These are phyloP conservation scores for Lophius piscatorius DNA, from an alignment of 2,113 vertebrate genomes.

Conservation along the genomic window DNA sequence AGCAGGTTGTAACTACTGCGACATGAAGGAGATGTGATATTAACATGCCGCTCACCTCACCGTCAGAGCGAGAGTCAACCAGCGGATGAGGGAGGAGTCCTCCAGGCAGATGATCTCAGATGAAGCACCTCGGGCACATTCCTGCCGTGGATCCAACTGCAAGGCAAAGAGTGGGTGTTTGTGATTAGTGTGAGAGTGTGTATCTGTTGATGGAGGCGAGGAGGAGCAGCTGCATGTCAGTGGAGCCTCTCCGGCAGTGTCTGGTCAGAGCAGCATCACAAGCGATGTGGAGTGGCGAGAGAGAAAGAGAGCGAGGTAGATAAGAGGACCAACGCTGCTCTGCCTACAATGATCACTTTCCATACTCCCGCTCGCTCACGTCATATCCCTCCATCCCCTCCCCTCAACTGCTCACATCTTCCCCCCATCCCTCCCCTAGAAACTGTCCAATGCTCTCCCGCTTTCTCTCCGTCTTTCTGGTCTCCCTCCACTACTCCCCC, in stretches of 20 bases:
- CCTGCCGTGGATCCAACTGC: conserved; percentile 15
- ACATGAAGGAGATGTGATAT: conserved; percentile 30
- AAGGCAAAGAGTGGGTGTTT: conserved; percentile 24
- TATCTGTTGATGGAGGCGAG: conserved; percentile 1
- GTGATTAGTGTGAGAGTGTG: conserved; percentile 30
- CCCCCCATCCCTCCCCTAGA: conserved; percentile 47
- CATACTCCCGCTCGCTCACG: conserved; percentile 69
- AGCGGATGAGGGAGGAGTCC: conserved; percentile 31
- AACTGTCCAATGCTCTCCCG: conserved; percentile 16
- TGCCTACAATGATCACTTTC: conserved; percentile 74
- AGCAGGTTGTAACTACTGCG: conserved; percentile 36
- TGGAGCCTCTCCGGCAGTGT: conserved; percentile 38
- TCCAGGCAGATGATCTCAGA: conserved; percentile 53
- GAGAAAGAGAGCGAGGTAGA: conserved; percentile 12
- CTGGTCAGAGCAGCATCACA: conserved; percentile 54
- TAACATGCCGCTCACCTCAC: conserved; percentile 72
- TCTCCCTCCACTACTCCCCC: not conserved
- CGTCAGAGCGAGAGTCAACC: conserved; percentile 9
- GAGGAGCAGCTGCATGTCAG: conserved; percentile 34
- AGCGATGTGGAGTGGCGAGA: conserved; percentile 32
- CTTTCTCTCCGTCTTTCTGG: conserved; percentile 3
- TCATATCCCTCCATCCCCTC: conserved; percentile 59
- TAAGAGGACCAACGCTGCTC: conserved; percentile 33
- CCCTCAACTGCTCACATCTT: conserved; percentile 23
- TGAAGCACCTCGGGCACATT: conserved; percentile 42